Evolutionary conservation across 92 coral and sea anemone species (phyloP).

Genomic region (Paragorgia papillata): DNA sequence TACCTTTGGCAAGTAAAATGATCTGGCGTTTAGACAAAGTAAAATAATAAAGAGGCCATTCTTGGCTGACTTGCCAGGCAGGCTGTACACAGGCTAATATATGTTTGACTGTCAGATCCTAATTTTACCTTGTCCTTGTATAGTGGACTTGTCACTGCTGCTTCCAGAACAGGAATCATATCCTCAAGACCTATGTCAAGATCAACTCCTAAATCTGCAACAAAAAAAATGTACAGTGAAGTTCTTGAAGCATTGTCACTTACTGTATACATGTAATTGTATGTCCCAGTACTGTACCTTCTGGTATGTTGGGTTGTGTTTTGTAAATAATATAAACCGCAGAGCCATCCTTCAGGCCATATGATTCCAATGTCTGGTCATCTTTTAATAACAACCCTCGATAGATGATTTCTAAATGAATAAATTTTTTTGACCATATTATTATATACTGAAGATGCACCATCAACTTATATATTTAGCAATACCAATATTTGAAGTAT

Average conservation of each 20-base stretch:
- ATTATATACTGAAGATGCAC: too few relatives aligned
- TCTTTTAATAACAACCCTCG: slow-evolving; percentile 79
- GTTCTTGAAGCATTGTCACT: background rate
- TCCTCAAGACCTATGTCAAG: slow-evolving; percentile 67
- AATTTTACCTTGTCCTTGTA: slow-evolving; percentile 90
- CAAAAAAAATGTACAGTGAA: background rate
- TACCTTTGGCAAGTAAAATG: too few relatives aligned
- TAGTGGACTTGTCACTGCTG: slow-evolving; percentile 83
- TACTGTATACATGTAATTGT: background rate
- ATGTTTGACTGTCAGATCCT: too few relatives aligned
- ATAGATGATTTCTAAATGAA: slow-evolving; percentile 72
- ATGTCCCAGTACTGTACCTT: slow-evolving; percentile 67
- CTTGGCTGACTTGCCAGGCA: too few relatives aligned
- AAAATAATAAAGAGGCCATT: too few relatives aligned
- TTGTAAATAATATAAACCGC: slow-evolving; percentile 75
- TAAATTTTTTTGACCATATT: too few relatives aligned
- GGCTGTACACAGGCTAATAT: too few relatives aligned
- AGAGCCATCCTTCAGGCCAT: slow-evolving; percentile 87
- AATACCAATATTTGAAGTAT: too few relatives aligned
- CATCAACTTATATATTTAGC: too few relatives aligned
- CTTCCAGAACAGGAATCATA: slow-evolving; percentile 81
- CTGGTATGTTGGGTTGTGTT: slow-evolving; percentile 58
- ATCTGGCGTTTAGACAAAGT: background rate
- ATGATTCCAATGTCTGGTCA: slow-evolving; percentile 67
- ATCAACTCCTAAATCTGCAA: slow-evolving; percentile 70